A percentile compares a stretch with the other conserved stretches of the same genome.
Conservation (phyloP, 2,113 vertebrate genomes). For the Rhinolophus sinicus region DNA sequence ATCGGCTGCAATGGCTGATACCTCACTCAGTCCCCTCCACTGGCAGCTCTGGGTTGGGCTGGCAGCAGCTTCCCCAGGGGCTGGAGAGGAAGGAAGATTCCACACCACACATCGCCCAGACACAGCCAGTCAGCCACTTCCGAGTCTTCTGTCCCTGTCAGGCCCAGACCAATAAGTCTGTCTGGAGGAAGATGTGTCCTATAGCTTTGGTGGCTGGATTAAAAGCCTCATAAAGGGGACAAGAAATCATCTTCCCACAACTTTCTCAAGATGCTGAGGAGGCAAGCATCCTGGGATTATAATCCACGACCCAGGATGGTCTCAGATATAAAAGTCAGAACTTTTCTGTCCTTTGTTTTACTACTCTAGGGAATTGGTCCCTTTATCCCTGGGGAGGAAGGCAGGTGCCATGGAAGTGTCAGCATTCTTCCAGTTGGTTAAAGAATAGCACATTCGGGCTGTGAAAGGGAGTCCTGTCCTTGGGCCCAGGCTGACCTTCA, state of each 20-base stretch:
- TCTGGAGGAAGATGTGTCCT: neutral
- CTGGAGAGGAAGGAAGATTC: neutral
- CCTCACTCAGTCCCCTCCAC: neutral
- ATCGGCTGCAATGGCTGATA: neutral
- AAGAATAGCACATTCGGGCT: neutral
- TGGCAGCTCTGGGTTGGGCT: neutral
- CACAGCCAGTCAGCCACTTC: neutral
- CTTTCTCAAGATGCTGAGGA: neutral
- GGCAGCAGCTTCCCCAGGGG: neutral
- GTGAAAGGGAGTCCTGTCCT: conserved; percentile 11
- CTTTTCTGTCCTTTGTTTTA: neutral
- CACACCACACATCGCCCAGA: neutral
- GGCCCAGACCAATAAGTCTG: neutral
- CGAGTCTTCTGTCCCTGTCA: neutral
- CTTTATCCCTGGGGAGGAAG: neutral
- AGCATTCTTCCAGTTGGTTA: neutral
- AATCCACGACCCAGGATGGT: neutral
- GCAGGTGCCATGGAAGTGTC: neutral
- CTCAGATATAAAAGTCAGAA: neutral
- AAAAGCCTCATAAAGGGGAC: neutral
- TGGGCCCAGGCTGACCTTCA: neutral
- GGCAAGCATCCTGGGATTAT: neutral
- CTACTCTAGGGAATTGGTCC: neutral
- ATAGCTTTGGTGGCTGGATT: neutral
- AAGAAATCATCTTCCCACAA: neutral